These are phyloP conservation scores for Elephas maximus DNA, from an alignment of 2,113 vertebrate species.

Conservation along the genomic window DNA sequence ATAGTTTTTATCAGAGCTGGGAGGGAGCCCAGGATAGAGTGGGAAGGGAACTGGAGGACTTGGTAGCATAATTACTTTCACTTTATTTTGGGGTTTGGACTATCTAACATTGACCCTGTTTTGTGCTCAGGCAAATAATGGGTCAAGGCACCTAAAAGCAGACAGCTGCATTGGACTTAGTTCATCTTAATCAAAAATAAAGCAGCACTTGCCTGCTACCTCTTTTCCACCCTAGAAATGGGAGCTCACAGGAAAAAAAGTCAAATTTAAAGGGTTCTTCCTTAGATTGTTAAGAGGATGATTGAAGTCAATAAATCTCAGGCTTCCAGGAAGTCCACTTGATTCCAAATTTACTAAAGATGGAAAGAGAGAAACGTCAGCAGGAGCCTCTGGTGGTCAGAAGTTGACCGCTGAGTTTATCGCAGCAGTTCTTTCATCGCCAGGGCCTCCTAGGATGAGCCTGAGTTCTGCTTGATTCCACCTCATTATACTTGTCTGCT, in stretches of 20 bases:
- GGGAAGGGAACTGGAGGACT: not conserved
- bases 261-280: conserved; percentile 54
- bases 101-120: conserved; percentile 57
- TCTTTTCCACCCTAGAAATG: conserved; percentile 60
- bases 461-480: not conserved
- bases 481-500: not conserved
- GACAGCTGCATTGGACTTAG: conserved; percentile 65
- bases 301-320: conserved; percentile 52
- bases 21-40: not conserved
- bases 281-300: not conserved
- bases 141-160: conserved; percentile 50
- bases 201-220: conserved; percentile 63
- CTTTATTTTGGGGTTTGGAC: not conserved
- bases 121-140: conserved; percentile 4
- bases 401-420: not conserved
- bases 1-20: not conserved
- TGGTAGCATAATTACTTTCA: conserved; percentile 37
- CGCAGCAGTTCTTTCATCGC: not conserved
- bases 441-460: not conserved
- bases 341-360: conserved; percentile 62
- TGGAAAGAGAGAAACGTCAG: not conserved
- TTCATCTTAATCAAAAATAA: conserved; percentile 69
- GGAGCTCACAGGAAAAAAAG: conserved; percentile 56
- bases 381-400: not conserved
- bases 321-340: not conserved